phyloP scores from a whole-genome alignment of 35 echinoderm and acorn worm species.

The Hemicentrotus pulcherrimus region DNA sequence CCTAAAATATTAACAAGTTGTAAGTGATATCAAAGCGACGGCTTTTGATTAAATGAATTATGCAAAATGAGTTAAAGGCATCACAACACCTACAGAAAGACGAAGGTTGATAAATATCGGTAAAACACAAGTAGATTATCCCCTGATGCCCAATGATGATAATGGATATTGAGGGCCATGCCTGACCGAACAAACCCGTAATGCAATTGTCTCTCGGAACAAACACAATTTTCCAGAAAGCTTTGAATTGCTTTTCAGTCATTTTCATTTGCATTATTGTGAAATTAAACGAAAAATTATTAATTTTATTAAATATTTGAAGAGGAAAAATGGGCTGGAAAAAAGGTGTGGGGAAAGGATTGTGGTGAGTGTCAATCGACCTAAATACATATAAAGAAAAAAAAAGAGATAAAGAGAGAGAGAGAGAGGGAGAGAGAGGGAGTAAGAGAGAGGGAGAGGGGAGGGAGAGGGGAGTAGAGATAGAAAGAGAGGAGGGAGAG shows the following conservation, averaged over 20 bases:
- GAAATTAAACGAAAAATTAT: not conserved
- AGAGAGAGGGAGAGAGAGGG: not conserved
- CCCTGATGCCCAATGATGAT: not conserved
- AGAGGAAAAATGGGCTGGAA: not conserved
- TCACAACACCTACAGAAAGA: not conserved
- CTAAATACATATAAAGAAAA: not conserved
- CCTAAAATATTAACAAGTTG: no score
- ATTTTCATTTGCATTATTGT: not conserved
- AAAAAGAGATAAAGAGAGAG: not conserved
- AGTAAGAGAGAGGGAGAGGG: no score
- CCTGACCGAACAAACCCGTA: not conserved
- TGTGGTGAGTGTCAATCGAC: not conserved
- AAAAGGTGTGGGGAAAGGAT: not conserved
- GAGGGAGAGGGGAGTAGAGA: no score
- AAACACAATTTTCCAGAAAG: not conserved
- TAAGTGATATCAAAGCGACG: no score
- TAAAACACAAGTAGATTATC: not conserved
- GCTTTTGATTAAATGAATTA: constrained; percentile 4
- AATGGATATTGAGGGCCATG: not conserved
- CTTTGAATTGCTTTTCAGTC: not conserved
- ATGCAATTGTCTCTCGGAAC: not conserved
- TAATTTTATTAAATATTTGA: not conserved
- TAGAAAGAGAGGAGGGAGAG: not conserved
- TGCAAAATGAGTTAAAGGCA: not conserved
- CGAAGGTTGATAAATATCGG: not conserved